Conservation (phyloP, 92 coral and sea anemone genomes). For the Heteractis magnifica region DNA sequence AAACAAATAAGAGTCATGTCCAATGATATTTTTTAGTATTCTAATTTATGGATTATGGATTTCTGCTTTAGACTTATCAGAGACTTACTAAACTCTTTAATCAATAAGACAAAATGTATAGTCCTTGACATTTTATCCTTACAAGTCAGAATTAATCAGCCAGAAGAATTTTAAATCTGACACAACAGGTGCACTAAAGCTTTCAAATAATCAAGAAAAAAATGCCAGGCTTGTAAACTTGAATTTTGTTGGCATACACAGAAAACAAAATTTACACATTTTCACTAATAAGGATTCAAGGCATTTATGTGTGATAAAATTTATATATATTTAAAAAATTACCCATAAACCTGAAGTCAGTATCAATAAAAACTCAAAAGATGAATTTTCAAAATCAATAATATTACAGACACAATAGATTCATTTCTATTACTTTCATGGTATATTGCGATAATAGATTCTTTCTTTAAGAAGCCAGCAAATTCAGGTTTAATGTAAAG, state of each 20-base stretch:
- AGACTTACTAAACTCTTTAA: background rate
- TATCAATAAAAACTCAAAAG: background rate
- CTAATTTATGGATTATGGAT: background rate
- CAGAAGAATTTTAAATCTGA: background rate
- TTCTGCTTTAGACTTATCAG: background rate
- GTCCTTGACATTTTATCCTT: slow-evolving; percentile 5
- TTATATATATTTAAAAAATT: background rate
- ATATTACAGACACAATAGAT: too few species aligned
- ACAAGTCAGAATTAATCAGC: slow-evolving; percentile 4
- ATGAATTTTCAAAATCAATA: background rate
- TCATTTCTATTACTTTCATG: too few species aligned
- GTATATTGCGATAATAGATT: too few species aligned
- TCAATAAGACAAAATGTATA: background rate
- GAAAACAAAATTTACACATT: background rate
- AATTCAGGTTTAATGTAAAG: background rate
- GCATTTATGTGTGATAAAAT: background rate
- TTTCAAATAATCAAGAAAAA: background rate
- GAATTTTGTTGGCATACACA: background rate
- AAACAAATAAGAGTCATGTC: background rate
- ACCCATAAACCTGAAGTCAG: background rate
- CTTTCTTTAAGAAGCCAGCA: too few species aligned
- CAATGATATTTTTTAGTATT: background rate
- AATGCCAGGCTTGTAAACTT: background rate
- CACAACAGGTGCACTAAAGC: background rate
- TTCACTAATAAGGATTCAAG: background rate